phyloP scores from a whole-genome alignment of 2,797 vertebrate genomes.

The Ptychadena robeensis region DNA sequence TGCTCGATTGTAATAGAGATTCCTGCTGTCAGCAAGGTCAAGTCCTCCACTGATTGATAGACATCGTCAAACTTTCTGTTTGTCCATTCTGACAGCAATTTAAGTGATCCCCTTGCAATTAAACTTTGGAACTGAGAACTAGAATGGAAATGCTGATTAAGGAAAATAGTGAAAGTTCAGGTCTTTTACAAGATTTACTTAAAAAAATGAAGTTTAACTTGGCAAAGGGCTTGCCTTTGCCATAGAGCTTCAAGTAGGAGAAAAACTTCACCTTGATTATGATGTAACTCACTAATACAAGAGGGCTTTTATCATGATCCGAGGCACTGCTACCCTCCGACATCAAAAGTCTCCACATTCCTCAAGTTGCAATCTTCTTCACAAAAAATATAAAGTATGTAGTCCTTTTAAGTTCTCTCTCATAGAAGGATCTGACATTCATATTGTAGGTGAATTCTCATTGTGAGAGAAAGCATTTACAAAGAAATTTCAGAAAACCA shows the following conservation, averaged over 20 bases:
- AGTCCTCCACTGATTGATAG: constrained; percentile 42
- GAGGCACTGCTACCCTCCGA: too few relatives aligned
- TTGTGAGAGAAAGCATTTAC: too few relatives aligned
- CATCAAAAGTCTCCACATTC: too few relatives aligned
- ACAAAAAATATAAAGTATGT: too few relatives aligned
- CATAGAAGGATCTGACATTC: too few relatives aligned
- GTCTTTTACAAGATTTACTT: not conserved
- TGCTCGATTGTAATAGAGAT: constrained; percentile 34
- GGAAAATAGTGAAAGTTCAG: not conserved
- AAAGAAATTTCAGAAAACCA: too few relatives aligned
- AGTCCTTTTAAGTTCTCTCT: too few relatives aligned
- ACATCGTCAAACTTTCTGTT: constrained; percentile 20
- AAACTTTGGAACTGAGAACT: constrained; percentile 1
- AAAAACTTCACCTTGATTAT: too few relatives aligned
- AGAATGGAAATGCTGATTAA: constrained; percentile 9
- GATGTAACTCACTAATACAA: too few relatives aligned
- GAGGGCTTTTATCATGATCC: too few relatives aligned
- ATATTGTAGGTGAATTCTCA: too few relatives aligned
- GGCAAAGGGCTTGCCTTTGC: not conserved
- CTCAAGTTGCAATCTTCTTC: too few relatives aligned
- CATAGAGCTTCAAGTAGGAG: not conserved
- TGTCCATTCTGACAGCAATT: constrained; percentile 13
- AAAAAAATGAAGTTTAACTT: not conserved
- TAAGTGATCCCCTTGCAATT: constrained; percentile 28
- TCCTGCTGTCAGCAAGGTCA: constrained; percentile 47